phyloP scores from a whole-genome alignment of 2,888 invertebrate genomes.

The Athalia rosae region DNA sequence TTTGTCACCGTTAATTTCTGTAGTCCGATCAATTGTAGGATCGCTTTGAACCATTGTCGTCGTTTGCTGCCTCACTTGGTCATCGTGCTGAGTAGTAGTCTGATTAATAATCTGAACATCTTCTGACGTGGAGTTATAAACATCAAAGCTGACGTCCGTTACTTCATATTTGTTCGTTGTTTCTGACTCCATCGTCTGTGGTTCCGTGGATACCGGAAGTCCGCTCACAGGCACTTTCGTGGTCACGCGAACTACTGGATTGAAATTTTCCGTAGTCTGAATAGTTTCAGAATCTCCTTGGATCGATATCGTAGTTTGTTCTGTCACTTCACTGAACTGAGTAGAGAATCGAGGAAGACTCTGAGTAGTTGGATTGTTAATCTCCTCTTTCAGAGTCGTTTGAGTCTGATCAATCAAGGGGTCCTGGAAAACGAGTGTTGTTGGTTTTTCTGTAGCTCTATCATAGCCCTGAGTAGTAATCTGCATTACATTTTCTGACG shows the following conservation, averaged over 20 bases:
- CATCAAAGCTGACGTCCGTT: too few species aligned
- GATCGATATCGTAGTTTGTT: neutral
- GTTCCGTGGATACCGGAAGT: neutral
- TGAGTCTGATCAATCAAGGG: slow-evolving; percentile 16
- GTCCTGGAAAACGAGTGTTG: neutral
- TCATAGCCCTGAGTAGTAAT: neutral
- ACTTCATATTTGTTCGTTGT: neutral
- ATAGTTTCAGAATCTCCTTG: neutral
- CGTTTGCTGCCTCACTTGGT: neutral
- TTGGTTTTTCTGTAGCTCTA: neutral
- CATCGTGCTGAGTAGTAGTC: neutral
- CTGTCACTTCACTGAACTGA: neutral
- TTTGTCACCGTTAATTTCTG: neutral
- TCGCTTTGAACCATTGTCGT: neutral
- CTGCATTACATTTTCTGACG: neutral
- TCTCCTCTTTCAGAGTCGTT: neutral
- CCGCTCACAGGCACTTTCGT: neutral
- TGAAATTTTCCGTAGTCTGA: neutral
- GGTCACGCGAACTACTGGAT: neutral
- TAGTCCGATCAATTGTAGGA: slow-evolving; percentile 26
- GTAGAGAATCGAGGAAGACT: neutral
- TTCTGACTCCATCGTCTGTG: neutral
- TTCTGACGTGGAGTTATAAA: neutral
- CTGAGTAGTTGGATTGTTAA: neutral
- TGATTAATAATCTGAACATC: neutral